A percentile compares a stretch with the other conserved stretches of the same genome.
Evolutionary conservation across 2,888 invertebrate genomes (phyloP).

Genomic region (Rotaria socialis): DNA sequence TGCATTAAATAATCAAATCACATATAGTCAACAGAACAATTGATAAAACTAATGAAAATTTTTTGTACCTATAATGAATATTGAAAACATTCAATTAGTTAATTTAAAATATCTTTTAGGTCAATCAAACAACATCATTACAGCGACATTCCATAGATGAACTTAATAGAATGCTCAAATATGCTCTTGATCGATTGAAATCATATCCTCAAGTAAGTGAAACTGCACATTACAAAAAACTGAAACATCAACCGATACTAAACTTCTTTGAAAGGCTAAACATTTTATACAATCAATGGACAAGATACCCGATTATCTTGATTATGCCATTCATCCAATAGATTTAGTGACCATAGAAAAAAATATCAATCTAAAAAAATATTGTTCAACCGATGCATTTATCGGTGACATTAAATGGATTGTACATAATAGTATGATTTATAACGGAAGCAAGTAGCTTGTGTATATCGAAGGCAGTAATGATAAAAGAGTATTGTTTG

Average conservation of each 20-base stretch:
- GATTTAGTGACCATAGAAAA: conserved; percentile 72
- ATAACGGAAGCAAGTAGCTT: conserved; percentile 78
- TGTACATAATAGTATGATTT: conserved; percentile 82
- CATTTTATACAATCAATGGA: conserved; percentile 76
- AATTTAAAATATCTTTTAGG: no score
- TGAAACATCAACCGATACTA: neutral
- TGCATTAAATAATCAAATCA: no score
- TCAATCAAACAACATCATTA: conserved; percentile 51
- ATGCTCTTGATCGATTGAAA: conserved; percentile 75
- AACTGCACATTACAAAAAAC: no score
- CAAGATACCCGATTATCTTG: conserved; percentile 72
- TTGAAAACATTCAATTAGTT: no score
- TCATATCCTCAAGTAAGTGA: conserved; percentile 70
- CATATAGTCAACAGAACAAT: no score
- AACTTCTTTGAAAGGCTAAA: conserved; percentile 65
- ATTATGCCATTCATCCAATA: conserved; percentile 81
- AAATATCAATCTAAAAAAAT: conserved; percentile 72
- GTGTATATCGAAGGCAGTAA: no score
- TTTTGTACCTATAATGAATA: no score
- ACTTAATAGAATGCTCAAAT: conserved; percentile 74
- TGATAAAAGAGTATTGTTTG: no score
- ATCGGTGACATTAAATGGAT: conserved; percentile 86
- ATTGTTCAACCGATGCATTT: conserved; percentile 82
- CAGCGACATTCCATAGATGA: conserved; percentile 63
- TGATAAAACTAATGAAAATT: no score